phyloP scores from a whole-genome alignment of 2,113 vertebrate genomes.

The Calonectris borealis region DNA sequence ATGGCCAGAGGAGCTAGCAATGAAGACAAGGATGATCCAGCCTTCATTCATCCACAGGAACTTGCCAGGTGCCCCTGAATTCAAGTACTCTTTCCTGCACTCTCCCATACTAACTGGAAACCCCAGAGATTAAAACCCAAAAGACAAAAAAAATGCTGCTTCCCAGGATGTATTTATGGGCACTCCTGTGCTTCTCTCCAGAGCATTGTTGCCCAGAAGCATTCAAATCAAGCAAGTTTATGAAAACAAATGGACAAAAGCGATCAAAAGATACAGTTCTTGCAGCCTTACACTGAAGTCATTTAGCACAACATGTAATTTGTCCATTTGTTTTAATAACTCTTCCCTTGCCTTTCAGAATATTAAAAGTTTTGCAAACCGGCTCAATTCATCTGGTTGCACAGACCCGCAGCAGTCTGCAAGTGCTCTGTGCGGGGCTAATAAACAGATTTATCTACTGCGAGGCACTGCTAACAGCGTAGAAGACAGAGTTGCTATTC shows the following conservation, averaged over 20 bases:
- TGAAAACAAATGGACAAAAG: not conserved
- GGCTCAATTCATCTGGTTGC: not conserved
- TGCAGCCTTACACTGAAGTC: not conserved
- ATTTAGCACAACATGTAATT: rapidly evolving
- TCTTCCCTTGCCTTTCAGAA: not conserved
- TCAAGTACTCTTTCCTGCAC: not conserved
- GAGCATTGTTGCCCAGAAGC: not conserved
- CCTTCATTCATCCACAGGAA: not conserved
- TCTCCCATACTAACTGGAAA: too few relatives aligned
- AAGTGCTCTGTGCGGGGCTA: rapidly evolving
- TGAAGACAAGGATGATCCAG: not conserved
- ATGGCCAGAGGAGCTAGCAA: not conserved
- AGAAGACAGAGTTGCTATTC: not conserved
- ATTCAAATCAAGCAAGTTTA: not conserved
- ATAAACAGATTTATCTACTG: not conserved
- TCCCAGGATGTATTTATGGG: not conserved
- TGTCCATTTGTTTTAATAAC: not conserved
- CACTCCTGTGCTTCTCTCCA: not conserved
- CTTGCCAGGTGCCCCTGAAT: not conserved
- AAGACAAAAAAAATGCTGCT: too few relatives aligned
- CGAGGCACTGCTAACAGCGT: not conserved
- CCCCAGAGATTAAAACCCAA: not conserved
- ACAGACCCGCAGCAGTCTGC: not conserved
- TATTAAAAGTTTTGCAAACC: rapidly evolving
- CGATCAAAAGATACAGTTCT: not conserved